phyloP scores from a whole-genome alignment of 2,797 vertebrate species.

The Champsocephalus esox region DNA sequence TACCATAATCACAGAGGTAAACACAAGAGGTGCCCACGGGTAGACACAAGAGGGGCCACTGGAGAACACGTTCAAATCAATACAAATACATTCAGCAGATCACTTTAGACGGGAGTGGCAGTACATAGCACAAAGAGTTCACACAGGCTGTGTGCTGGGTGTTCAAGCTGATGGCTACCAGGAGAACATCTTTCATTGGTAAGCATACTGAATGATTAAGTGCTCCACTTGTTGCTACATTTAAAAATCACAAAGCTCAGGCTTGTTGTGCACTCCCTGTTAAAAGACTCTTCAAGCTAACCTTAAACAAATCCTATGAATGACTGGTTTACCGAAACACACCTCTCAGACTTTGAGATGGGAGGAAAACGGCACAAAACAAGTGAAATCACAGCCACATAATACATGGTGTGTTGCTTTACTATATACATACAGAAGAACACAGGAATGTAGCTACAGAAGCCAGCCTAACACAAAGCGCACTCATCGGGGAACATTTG shows the following conservation, averaged over 20 bases:
- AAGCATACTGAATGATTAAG: slow-evolving; percentile 51
- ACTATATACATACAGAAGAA: slow-evolving; percentile 64
- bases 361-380: slow-evolving; percentile 44
- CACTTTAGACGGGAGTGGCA: slow-evolving; percentile 51
- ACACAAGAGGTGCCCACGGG: slow-evolving; percentile 59
- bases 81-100: slow-evolving; percentile 71
- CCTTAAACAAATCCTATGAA: slow-evolving; percentile 10
- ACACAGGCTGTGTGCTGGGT: slow-evolving; percentile 22
- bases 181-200: slow-evolving; percentile 17
- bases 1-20: slow-evolving; percentile 67
- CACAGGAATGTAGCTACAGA: slow-evolving; percentile 34
- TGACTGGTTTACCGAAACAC: slow-evolving; percentile 18
- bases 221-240: slow-evolving; percentile 72
- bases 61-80: slow-evolving; percentile 61
- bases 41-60: slow-evolving; percentile 59
- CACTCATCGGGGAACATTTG: slow-evolving; percentile 12
- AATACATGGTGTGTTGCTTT: slow-evolving; percentile 44
- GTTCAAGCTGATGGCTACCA: slow-evolving; percentile 30
- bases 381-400: slow-evolving; percentile 42
- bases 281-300: slow-evolving; percentile 27
- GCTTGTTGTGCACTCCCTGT: slow-evolving; percentile 20
- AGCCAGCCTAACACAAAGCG: slow-evolving; percentile 26
- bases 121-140: slow-evolving; percentile 30
- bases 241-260: slow-evolving; percentile 50
- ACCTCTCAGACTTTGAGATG: slow-evolving; percentile 15